Conservation (phyloP, 2,888 invertebrate genomes). For the Ophioninae sp. region DNA sequence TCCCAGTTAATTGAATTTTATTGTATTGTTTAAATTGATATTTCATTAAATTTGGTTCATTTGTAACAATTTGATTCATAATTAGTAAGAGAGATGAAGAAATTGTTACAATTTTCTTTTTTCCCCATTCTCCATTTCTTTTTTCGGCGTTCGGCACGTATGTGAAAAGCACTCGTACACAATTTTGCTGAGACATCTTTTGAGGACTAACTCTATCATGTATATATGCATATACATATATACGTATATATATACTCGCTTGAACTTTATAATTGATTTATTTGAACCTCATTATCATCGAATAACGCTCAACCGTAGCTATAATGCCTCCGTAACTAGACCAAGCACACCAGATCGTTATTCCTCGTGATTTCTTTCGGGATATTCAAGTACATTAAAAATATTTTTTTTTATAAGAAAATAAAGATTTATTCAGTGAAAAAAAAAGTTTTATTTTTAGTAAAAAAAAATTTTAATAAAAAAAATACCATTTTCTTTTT, state of each 20-base stretch:
- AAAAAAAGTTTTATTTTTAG: no score
- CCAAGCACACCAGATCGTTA: conserved; percentile 70
- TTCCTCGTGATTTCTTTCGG: conserved; percentile 70
- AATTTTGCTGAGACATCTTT: not conserved
- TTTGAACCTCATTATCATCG: conserved; percentile 33
- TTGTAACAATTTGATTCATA: no score
- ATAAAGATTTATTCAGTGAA: no score
- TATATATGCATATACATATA: not conserved
- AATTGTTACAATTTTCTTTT: not conserved
- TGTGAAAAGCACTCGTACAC: not conserved
- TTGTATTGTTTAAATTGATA: no score
- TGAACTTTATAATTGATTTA: not conserved
- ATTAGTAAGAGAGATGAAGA: no score
- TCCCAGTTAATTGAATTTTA: no score
- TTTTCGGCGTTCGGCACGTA: not conserved
- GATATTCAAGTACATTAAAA: not conserved
- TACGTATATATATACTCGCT: not conserved
- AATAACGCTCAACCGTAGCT: conserved; percentile 37
- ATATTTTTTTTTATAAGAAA: not conserved
- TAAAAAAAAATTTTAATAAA: not conserved
- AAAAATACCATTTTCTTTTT: not conserved
- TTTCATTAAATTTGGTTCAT: no score
- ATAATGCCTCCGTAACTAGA: conserved; percentile 63
- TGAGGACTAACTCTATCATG: conserved; percentile 11
- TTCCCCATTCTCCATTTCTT: not conserved